Evolutionary conservation across 1,140 invertebrate species (phyloP).

Genomic region (Anagrus nilaparvatae): DNA sequence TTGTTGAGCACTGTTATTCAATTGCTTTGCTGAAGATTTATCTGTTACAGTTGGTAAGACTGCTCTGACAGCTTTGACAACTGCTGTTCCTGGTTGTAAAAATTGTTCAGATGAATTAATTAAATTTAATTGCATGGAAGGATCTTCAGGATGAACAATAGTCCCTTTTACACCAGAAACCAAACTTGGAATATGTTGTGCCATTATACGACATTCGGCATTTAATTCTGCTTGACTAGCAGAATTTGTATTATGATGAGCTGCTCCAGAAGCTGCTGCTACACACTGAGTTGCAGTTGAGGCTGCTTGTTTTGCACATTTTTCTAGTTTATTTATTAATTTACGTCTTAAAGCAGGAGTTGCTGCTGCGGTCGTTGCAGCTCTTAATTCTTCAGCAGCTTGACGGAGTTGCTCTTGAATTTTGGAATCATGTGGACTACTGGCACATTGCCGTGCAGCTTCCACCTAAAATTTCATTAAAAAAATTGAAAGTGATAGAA

Average conservation of each 20-base stretch:
- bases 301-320: conserved; percentile 78
- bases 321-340: conserved; percentile 64
- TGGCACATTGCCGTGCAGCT: conserved; percentile 85
- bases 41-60: conserved; percentile 80
- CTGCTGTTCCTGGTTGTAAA: conserved; percentile 58
- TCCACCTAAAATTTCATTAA: conserved; percentile 48
- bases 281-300: conserved; percentile 86
- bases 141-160: conserved; percentile 58
- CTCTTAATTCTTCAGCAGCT: conserved; percentile 85
- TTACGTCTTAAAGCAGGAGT: conserved; percentile 70
- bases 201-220: conserved; percentile 65
- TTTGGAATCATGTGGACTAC: conserved; percentile 69
- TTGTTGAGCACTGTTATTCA: conserved; percentile 62
- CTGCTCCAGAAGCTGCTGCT: conserved; percentile 68
- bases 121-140: conserved; percentile 67
- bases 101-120: conserved; percentile 83
- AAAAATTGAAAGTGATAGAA: not conserved
- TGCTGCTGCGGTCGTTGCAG: conserved; percentile 76
- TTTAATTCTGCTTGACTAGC: conserved; percentile 62
- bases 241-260: conserved; percentile 58
- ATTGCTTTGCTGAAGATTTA: conserved; percentile 57
- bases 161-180: conserved; percentile 73
- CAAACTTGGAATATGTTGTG: conserved; percentile 70
- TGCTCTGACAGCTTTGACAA: conserved; percentile 68
- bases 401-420: conserved; percentile 74